phyloP scores from a whole-genome alignment of 2,113 vertebrate genomes.

The Hylia prasina region DNA sequence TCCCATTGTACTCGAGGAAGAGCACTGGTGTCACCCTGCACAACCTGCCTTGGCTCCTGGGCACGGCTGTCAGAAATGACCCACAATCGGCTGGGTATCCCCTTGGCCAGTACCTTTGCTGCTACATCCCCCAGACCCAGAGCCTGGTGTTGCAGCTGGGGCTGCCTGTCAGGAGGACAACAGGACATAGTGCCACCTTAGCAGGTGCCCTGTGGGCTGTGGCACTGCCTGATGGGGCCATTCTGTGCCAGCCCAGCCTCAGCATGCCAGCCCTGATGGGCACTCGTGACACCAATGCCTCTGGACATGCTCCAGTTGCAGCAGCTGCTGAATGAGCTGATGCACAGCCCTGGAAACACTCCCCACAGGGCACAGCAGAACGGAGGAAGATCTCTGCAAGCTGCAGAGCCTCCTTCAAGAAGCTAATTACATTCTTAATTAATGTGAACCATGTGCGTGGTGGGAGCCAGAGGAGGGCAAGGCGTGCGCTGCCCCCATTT shows the following conservation, averaged over 20 bases:
- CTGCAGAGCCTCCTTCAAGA: background rate
- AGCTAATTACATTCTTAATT: background rate
- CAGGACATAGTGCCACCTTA: rapidly evolving
- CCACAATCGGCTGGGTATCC: background rate
- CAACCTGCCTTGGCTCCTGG: background rate
- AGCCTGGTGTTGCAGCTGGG: background rate
- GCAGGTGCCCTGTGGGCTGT: background rate
- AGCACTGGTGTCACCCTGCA: background rate
- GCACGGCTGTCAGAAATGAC: background rate
- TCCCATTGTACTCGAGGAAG: background rate
- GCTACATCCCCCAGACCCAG: background rate
- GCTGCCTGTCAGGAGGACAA: rapidly evolving
- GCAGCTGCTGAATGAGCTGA: background rate
- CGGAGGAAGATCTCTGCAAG: background rate
- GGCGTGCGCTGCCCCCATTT: background rate
- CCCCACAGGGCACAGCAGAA: background rate
- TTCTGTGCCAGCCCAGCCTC: rapidly evolving
- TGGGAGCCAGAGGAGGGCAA: background rate
- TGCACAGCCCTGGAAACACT: background rate
- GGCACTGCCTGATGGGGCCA: background rate
- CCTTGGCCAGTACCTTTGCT: background rate
- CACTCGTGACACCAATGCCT: background rate
- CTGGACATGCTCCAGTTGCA: background rate
- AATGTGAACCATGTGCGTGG: background rate
- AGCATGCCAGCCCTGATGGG: rapidly evolving